A percentile compares a stretch with the other conserved stretches of the same genome.
phyloP scores from a whole-genome alignment of 2,797 vertebrate species.

The Siniperca undulata region DNA sequence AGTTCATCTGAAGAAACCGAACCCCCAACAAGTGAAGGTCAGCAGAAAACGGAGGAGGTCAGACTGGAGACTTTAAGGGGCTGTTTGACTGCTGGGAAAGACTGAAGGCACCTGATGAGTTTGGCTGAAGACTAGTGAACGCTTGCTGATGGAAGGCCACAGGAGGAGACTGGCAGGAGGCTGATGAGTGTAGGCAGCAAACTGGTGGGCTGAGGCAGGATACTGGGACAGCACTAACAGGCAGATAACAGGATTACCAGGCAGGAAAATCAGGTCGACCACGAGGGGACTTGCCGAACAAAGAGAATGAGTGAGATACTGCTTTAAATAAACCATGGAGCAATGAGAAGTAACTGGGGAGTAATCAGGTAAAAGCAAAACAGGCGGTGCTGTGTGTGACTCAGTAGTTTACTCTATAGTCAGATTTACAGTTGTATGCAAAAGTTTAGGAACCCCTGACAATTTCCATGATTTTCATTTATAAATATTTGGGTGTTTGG shows the following conservation, averaged over 20 bases:
- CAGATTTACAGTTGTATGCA: too few relatives aligned
- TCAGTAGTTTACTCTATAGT: background rate
- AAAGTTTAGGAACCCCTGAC: too few relatives aligned
- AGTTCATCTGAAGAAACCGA: background rate
- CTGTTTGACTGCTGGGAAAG: background rate
- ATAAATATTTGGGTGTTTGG: too few relatives aligned
- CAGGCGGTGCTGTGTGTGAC: background rate
- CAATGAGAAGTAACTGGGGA: constrained; percentile 6
- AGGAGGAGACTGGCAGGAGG: constrained; percentile 3
- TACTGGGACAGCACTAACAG: constrained; percentile 19
- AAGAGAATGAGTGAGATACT: background rate
- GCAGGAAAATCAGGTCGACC: background rate
- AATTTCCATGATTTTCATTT: too few relatives aligned
- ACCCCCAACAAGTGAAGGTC: background rate
- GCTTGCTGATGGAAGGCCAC: background rate
- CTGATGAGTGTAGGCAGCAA: constrained; percentile 21
- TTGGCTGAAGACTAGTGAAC: background rate
- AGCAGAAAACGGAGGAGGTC: background rate
- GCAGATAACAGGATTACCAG: constrained; percentile 36
- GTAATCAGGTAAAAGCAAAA: constrained; percentile 12
- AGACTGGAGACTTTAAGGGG: background rate
- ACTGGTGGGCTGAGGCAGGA: constrained; percentile 9
- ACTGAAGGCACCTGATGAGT: background rate
- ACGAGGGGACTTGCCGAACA: background rate
- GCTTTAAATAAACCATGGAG: constrained; percentile 7